These are phyloP conservation scores for Drosophila nr. medialis DNA, from an alignment of 2,888 invertebrate genomes.

Conservation along the genomic window DNA sequence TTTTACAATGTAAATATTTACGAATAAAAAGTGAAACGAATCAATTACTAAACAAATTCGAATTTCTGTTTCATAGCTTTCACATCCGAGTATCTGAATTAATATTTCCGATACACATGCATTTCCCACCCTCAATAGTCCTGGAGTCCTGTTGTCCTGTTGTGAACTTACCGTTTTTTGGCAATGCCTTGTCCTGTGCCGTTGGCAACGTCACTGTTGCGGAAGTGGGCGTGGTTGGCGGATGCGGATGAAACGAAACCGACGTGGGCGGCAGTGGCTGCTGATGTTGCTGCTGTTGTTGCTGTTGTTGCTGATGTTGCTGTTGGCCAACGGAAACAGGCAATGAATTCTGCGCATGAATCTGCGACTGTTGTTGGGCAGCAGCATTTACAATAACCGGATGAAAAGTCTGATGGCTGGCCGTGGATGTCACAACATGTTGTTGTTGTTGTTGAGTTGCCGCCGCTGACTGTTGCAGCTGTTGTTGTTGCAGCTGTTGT, in stretches of 20 bases:
- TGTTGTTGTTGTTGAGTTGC: conserved; percentile 41
- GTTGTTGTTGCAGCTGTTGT: conserved; percentile 57
- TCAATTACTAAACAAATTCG: conserved; percentile 1
- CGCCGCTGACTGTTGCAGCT: conserved; percentile 85
- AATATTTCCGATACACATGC: conserved; percentile 9
- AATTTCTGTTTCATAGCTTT: neutral
- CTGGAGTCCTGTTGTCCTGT: neutral
- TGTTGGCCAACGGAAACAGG: conserved; percentile 59
- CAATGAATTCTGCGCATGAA: conserved; percentile 51
- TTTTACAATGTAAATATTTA: neutral
- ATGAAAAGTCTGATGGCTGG: conserved; percentile 83
- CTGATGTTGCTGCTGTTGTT: conserved; percentile 74
- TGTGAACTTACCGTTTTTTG: conserved; percentile 84
- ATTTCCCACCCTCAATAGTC: neutral
- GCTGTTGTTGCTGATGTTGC: conserved; percentile 78
- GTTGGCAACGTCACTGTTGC: conserved; percentile 68
- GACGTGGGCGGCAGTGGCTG: conserved; percentile 68
- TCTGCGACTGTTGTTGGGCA: conserved; percentile 90
- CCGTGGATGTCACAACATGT: conserved; percentile 59
- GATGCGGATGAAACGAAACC: conserved; percentile 73
- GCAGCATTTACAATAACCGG: conserved; percentile 93
- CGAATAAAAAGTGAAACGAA: neutral
- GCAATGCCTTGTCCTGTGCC: conserved; percentile 85
- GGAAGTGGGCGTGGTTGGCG: conserved; percentile 72
- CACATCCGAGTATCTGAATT: neutral